Conservation (phyloP, 2,888 invertebrate genomes). For the Spisula subtruncata region DNA sequence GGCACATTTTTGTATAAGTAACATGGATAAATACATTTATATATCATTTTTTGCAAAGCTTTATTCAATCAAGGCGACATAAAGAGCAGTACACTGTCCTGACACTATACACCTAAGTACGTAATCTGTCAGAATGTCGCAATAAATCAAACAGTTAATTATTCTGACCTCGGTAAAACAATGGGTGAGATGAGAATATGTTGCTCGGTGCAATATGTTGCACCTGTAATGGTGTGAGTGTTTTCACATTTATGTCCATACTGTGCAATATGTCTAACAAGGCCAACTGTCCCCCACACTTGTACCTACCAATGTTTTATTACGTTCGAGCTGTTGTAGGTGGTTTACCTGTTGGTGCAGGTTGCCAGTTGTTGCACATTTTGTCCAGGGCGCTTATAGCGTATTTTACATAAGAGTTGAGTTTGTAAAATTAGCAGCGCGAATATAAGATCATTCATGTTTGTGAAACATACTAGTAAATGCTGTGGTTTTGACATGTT, state of each 20-base stretch:
- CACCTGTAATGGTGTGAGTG: constrained; percentile 25
- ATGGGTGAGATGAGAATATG: neutral
- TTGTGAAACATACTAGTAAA: too few relatives aligned
- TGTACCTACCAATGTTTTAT: too few relatives aligned
- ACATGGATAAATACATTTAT: constrained; percentile 7
- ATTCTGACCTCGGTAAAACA: constrained; percentile 23
- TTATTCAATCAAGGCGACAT: constrained; percentile 2
- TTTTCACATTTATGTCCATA: neutral
- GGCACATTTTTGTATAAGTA: neutral
- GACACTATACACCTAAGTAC: constrained; percentile 25
- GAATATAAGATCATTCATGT: too few relatives aligned
- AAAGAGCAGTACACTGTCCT: constrained; percentile 10
- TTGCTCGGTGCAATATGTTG: constrained; percentile 31
- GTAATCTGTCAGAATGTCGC: constrained; percentile 29
- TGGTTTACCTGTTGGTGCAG: too few relatives aligned
- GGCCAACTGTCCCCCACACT: neutral
- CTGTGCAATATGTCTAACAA: neutral
- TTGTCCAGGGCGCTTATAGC: too few relatives aligned
- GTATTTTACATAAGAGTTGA: too few relatives aligned
- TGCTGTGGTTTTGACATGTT: too few relatives aligned
- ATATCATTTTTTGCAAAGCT: constrained; percentile 11
- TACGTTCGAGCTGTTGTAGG: neutral
- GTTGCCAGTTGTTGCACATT: too few relatives aligned
- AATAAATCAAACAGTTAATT: constrained; percentile 40
- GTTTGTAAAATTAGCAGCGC: too few relatives aligned